phyloP scores from a whole-genome alignment of 1,140 invertebrate genomes.

The Phymorhynchus buccinoides region DNA sequence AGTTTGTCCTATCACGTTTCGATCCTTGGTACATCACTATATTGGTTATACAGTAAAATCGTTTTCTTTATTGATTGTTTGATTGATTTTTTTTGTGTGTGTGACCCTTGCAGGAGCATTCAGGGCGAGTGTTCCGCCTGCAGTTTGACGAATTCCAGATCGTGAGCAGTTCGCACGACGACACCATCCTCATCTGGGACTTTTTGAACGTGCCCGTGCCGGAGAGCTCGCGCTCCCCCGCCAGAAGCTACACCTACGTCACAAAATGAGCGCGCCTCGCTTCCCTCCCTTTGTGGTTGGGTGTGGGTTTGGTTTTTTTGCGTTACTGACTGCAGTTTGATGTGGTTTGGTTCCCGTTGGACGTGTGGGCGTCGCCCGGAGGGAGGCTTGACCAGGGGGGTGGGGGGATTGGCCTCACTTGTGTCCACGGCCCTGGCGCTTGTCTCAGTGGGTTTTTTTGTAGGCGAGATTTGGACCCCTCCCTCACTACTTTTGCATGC shows the following conservation, averaged over 20 bases:
- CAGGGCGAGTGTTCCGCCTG: constrained; percentile 97
- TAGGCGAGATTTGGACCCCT: neutral
- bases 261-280: constrained; percentile 42
- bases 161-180: constrained; percentile 98
- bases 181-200: constrained; percentile 99
- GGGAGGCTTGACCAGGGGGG: neutral
- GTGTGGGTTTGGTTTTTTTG: neutral
- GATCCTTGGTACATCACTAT: no score
- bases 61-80: no score
- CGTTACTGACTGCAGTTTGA: neutral
- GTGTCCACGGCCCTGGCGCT: neutral
- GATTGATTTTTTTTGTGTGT: no score
- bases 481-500: neutral
- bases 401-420: neutral
- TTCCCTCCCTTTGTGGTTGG: neutral
- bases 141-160: constrained; percentile 99
- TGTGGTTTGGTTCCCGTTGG: neutral
- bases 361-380: neutral
- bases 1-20: no score
- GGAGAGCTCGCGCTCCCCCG: constrained; percentile 62
- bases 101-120: constrained; percentile 93
- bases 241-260: constrained; percentile 55
- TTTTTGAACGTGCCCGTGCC: constrained; percentile 81
- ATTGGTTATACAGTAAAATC: no score
- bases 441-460: neutral